Evolutionary conservation across 2,888 invertebrate species (phyloP).

Genomic region (Agrochola circellaris): DNA sequence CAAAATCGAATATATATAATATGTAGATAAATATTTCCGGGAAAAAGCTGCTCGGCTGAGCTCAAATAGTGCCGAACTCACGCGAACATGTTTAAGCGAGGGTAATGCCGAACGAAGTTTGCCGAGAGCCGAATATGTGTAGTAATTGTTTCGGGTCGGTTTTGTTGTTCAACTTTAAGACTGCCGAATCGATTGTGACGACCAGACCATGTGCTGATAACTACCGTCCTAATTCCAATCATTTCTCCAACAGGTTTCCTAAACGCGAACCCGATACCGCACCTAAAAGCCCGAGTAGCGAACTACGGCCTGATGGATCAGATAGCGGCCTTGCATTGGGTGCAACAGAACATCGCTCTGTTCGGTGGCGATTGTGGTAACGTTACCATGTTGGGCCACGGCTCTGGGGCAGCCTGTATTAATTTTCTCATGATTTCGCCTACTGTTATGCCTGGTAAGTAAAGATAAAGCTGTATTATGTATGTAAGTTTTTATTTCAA

Average conservation of each 20-base stretch:
- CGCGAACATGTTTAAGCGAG: neutral
- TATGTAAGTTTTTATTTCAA: neutral
- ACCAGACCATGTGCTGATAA: neutral
- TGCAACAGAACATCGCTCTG: slow-evolving; percentile 97
- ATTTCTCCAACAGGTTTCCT: slow-evolving; percentile 93
- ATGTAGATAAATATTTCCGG: neutral
- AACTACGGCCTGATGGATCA: slow-evolving; percentile 99
- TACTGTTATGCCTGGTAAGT: slow-evolving; percentile 94
- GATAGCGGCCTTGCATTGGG: slow-evolving; percentile 99
- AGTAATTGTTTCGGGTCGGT: neutral
- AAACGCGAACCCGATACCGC: slow-evolving; percentile 96
- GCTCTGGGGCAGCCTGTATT: slow-evolving; percentile 99
- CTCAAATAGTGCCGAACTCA: neutral
- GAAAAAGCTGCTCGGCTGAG: neutral
- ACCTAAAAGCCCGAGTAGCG: slow-evolving; percentile 95
- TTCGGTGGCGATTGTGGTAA: slow-evolving; percentile 98
- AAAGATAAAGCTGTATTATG: too few species aligned
- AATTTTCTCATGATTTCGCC: slow-evolving; percentile 99
- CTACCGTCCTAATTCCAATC: neutral
- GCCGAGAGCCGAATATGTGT: neutral
- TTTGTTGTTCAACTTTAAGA: neutral
- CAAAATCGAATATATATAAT: neutral
- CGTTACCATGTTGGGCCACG: slow-evolving; percentile 99
- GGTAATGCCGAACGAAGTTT: neutral
- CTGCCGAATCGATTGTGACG: neutral